Evolutionary conservation across 2,113 vertebrate genomes (phyloP).

Genomic region (Isichthys henryi): DNA sequence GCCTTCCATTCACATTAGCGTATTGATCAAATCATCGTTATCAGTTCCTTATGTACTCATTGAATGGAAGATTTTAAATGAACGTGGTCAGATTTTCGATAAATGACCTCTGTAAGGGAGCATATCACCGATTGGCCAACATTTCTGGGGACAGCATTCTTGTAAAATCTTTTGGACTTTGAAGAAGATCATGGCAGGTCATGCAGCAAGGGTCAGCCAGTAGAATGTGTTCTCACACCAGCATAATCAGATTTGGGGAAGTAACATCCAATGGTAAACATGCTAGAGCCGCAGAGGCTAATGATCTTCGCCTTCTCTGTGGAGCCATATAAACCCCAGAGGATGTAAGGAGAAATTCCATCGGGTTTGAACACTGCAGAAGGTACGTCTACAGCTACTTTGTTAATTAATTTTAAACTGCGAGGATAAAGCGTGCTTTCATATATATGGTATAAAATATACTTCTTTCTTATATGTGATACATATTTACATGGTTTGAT

Average conservation of each 20-base stretch:
- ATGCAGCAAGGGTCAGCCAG: slow-evolving; percentile 41
- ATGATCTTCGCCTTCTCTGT: slow-evolving; percentile 25
- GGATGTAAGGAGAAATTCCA: slow-evolving; percentile 27
- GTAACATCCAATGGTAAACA: slow-evolving; percentile 20
- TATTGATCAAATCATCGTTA: not conserved
- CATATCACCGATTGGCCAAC: not conserved
- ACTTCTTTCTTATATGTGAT: too few species aligned
- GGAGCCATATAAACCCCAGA: slow-evolving; percentile 39
- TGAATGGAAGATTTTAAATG: not conserved
- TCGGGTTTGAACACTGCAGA: slow-evolving; percentile 28
- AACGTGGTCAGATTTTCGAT: not conserved
- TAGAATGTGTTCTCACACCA: not conserved
- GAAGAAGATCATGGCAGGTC: slow-evolving; percentile 16
- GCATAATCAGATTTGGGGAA: not conserved
- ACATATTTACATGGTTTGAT: not conserved
- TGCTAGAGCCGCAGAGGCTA: slow-evolving; percentile 11
- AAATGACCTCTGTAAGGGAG: not conserved
- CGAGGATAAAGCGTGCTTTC: not conserved
- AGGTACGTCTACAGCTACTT: slow-evolving; percentile 33
- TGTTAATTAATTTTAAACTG: not conserved
- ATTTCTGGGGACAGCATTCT: slow-evolving; percentile 10
- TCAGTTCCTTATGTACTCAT: not conserved
- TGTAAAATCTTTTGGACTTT: slow-evolving; percentile 7
- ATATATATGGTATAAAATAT: not conserved
- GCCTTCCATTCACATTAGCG: not conserved